A percentile compares a stretch with the other conserved stretches of the same genome.
Evolutionary conservation across 1,140 invertebrate species (phyloP).

Genomic region (Drosophila jambulina): DNA sequence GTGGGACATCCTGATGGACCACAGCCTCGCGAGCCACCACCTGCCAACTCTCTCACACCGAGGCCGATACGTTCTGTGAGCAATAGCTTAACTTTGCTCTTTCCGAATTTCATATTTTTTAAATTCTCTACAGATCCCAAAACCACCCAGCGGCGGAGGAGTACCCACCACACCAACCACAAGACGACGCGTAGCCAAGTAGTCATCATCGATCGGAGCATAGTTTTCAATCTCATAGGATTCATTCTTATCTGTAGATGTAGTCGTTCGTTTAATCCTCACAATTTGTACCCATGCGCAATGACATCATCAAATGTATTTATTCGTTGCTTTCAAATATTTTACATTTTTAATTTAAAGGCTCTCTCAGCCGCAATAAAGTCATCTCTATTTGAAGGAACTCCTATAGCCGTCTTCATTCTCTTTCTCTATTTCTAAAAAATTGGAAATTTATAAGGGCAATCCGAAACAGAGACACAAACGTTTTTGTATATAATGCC

Average conservation of each 20-base stretch:
- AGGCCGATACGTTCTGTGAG: slow-evolving; percentile 79
- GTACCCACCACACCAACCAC: slow-evolving; percentile 76
- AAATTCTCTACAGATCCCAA: slow-evolving; percentile 66
- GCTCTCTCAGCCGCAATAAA: slow-evolving; percentile 60
- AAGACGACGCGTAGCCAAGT: slow-evolving; percentile 78
- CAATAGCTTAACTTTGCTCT: neutral
- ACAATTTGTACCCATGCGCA: slow-evolving; percentile 18
- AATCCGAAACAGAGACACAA: neutral
- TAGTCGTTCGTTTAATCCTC: slow-evolving; percentile 32
- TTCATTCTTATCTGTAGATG: slow-evolving; percentile 59
- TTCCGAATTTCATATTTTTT: neutral
- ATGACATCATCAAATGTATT: slow-evolving; percentile 44
- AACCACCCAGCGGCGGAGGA: slow-evolving; percentile 73
- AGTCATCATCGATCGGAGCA: slow-evolving; percentile 32
- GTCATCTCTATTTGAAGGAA: slow-evolving; percentile 59
- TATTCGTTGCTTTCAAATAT: slow-evolving; percentile 47
- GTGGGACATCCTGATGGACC: slow-evolving; percentile 78
- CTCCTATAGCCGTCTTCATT: neutral
- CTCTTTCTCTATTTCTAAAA: slow-evolving; percentile 10
- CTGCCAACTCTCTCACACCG: slow-evolving; percentile 77
- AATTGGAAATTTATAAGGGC: neutral
- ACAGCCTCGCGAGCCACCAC: slow-evolving; percentile 75
- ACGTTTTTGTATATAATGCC: slow-evolving; percentile 39
- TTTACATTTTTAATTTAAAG: slow-evolving; percentile 45
- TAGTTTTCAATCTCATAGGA: slow-evolving; percentile 42